phyloP scores from a whole-genome alignment of 2,888 invertebrate genomes.

The Eueremaeus valkanovi region DNA sequence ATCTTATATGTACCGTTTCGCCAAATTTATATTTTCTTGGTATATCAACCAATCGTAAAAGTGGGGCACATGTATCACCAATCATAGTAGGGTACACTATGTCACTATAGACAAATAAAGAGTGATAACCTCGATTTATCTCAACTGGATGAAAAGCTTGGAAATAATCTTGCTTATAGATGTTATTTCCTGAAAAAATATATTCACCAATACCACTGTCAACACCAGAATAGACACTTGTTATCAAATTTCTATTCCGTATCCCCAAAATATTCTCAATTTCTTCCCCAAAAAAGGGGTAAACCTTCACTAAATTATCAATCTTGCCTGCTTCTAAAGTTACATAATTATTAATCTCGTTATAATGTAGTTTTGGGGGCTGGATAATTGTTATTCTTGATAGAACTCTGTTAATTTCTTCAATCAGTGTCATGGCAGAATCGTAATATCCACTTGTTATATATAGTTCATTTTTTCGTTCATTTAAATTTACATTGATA shows the following conservation, averaged over 20 bases:
- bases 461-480: background rate
- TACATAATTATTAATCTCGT: background rate
- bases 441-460: background rate
- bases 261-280: background rate
- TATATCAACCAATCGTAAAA: background rate
- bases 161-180: background rate
- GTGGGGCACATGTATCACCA: background rate
- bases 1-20: background rate
- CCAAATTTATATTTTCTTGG: slow-evolving; percentile 19
- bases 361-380: background rate
- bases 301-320: background rate
- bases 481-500: too few species aligned
- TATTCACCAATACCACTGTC: too few species aligned
- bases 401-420: background rate
- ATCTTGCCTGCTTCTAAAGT: background rate
- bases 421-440: background rate
- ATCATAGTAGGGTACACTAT: background rate
- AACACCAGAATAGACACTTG: background rate
- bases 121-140: background rate
- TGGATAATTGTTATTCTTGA: background rate
- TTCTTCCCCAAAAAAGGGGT: background rate
- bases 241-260: background rate
- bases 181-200: too few species aligned
- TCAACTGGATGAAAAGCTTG: slow-evolving; percentile 12
- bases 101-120: background rate